Percentiles rank a stretch among this genome's conserved stretches.
phyloP scores from a whole-genome alignment of 2,888 invertebrate species.

The Frankliniella fusca region DNA sequence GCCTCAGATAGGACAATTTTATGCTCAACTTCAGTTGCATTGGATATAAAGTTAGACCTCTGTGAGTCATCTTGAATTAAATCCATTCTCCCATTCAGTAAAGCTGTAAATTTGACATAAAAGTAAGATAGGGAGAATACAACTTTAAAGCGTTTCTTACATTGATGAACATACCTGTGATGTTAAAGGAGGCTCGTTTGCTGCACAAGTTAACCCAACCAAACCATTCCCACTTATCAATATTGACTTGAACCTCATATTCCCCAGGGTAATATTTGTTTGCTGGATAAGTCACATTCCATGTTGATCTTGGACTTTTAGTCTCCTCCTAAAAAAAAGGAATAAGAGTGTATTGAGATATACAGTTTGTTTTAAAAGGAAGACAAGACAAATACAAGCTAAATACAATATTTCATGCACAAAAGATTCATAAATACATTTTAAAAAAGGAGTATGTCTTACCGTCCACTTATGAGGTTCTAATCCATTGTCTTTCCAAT shows the following conservation, averaged over 20 bases:
- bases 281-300: conserved; percentile 59
- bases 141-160: not conserved
- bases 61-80: conserved; percentile 60
- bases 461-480: conserved; percentile 53
- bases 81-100: conserved; percentile 63
- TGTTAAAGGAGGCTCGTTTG: conserved; percentile 46
- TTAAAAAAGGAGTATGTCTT: conserved; percentile 37
- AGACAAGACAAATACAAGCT: conserved; percentile 30
- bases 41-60: conserved; percentile 62
- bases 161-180: conserved; percentile 50
- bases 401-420: conserved; percentile 27
- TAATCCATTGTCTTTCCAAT: conserved; percentile 60
- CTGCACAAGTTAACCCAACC: conserved; percentile 46
- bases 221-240: conserved; percentile 46
- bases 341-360: conserved; percentile 27
- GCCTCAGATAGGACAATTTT: conserved; percentile 56
- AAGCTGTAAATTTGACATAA: conserved; percentile 50
- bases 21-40: conserved; percentile 56
- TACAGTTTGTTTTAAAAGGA: not conserved
- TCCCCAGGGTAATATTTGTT: conserved; percentile 54
- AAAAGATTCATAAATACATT: not conserved
- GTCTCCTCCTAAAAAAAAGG: conserved; percentile 42
- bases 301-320: conserved; percentile 55
- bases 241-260: conserved; percentile 57
- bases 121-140: not conserved